Evolutionary conservation across 30 jellyfish, hydroid and myxozoan species (phyloP).

Genomic region (Haliclystus octoradiatus): DNA sequence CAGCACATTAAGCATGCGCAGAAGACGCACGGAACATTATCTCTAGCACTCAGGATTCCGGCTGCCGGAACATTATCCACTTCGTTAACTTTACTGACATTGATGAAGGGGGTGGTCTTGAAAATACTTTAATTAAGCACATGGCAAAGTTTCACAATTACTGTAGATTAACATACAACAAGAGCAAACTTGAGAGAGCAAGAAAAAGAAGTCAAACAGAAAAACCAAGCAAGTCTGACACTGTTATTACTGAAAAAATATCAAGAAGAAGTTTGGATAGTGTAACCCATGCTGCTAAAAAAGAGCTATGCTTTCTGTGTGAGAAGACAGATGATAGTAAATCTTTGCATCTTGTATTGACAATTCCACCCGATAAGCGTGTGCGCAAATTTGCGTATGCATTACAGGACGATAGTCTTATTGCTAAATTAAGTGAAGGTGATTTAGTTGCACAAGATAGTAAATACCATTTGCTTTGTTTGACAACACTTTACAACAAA

Average conservation of each 20-base stretch:
- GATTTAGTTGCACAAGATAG: slow-evolving; percentile 20
- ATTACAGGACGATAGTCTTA: slow-evolving; percentile 16
- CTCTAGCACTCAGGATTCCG: too few species aligned
- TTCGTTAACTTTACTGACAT: too few species aligned
- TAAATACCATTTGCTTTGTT: slow-evolving; percentile 14
- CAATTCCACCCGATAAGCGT: slow-evolving; percentile 6
- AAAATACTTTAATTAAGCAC: neutral
- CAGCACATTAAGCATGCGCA: too few species aligned
- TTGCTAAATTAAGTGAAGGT: slow-evolving; percentile 27
- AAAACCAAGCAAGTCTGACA: too few species aligned
- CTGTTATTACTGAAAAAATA: too few species aligned
- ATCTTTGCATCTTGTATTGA: slow-evolving; percentile 1
- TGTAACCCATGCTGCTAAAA: too few species aligned
- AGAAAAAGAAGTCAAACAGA: slow-evolving; percentile 8
- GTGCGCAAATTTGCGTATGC: slow-evolving; percentile 10
- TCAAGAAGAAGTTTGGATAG: too few species aligned
- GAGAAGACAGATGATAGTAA: slow-evolving; percentile 6
- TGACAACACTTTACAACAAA: slow-evolving; percentile 15
- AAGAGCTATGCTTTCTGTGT: slow-evolving; percentile 9
- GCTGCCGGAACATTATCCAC: too few species aligned
- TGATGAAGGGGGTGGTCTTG: neutral
- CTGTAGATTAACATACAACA: slow-evolving; percentile 10
- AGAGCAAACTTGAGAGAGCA: slow-evolving; percentile 4
- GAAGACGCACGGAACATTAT: too few species aligned
- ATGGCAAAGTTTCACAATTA: slow-evolving; percentile 6